Evolutionary conservation across 2,888 invertebrate genomes (phyloP).

Genomic region (Bellardia bayeri): DNA sequence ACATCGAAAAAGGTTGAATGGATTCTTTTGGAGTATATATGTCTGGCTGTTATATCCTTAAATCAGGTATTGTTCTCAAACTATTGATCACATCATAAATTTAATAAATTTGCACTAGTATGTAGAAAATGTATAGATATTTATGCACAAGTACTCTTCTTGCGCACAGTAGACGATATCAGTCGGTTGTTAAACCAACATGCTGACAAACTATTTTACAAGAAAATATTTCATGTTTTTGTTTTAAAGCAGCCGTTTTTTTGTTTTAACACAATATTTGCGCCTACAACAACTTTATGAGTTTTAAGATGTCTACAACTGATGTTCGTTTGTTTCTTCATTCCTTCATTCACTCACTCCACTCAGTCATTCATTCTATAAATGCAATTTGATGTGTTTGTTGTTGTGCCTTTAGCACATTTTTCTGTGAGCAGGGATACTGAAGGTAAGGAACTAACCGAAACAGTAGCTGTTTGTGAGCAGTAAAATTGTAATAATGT

Average conservation of each 20-base stretch:
- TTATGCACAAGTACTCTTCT: neutral
- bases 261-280: constrained; percentile 59
- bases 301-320: constrained; percentile 67
- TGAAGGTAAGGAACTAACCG: constrained; percentile 18
- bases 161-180: constrained; percentile 41
- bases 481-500: constrained; percentile 43
- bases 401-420: constrained; percentile 15
- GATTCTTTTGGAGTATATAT: too few relatives aligned
- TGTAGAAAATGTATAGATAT: neutral
- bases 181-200: constrained; percentile 57
- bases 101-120: neutral
- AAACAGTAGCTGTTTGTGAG: constrained; percentile 59
- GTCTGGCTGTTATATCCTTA: too few relatives aligned
- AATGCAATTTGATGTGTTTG: constrained; percentile 45
- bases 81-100: neutral
- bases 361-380: constrained; percentile 53
- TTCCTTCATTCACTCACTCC: constrained; percentile 9
- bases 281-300: constrained; percentile 71
- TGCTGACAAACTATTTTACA: constrained; percentile 58
- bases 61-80: neutral
- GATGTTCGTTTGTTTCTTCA: constrained; percentile 42
- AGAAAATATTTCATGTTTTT: constrained; percentile 31
- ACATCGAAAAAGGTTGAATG: too few relatives aligned
- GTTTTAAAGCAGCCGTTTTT: constrained; percentile 20
- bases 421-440: constrained; percentile 27